phyloP scores from a whole-genome alignment of 2,113 vertebrate genomes.

The Canis aureus region DNA sequence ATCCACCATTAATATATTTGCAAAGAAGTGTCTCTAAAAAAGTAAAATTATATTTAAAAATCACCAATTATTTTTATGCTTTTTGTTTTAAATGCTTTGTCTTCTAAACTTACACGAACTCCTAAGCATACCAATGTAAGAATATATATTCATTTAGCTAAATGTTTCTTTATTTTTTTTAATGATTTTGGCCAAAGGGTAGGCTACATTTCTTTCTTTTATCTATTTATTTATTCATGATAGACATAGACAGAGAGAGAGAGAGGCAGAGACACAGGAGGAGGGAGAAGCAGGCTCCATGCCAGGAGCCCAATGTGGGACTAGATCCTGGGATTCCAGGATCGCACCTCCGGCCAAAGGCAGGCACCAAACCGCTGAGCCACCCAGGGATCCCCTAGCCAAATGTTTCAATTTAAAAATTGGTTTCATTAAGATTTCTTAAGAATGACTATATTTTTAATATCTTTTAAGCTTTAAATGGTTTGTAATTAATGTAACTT shows the following conservation, averaged over 20 bases:
- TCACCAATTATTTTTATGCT: not conserved
- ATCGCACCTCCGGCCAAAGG: no score
- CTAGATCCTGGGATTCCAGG: no score
- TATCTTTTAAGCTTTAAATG: not conserved
- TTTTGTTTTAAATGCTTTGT: not conserved
- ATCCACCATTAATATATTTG: not conserved
- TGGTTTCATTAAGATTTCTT: not conserved
- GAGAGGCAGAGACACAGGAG: no score
- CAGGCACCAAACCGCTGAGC: no score
- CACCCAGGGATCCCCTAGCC: no score
- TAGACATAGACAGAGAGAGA: no score
- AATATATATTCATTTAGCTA: not conserved
- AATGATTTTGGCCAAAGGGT: no score
- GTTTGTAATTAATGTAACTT: not conserved
- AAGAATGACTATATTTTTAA: not conserved
- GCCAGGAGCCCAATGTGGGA: no score
- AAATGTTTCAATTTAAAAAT: not conserved
- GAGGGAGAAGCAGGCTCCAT: no score
- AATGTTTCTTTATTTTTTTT: not conserved
- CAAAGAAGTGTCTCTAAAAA: not conserved
- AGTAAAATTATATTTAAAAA: not conserved
- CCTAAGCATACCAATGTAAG: not conserved
- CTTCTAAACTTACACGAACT: not conserved
- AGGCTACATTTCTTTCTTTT: no score
- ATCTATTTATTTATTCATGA: no score